Conservation (phyloP, 2,797 vertebrate genomes). For the Leuciscus waleckii region DNA sequence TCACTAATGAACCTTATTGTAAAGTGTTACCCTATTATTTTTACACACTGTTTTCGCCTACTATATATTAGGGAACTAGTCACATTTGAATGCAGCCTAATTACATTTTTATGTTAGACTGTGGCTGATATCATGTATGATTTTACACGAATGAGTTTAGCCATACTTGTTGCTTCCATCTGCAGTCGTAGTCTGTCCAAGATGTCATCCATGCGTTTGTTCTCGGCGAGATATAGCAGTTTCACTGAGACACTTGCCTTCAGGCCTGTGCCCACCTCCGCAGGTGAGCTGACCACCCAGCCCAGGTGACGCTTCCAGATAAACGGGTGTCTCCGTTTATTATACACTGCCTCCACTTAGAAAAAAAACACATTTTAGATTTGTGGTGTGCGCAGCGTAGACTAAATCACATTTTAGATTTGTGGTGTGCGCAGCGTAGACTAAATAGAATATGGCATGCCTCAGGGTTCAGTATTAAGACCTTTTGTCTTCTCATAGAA, state of each 20-base stretch:
- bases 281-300: conserved; percentile 77
- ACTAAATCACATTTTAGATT: neutral
- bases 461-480: conserved; percentile 3
- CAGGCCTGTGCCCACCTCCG: conserved; percentile 77
- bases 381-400: neutral
- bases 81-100: neutral
- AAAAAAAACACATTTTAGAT: neutral
- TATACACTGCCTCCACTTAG: conserved; percentile 72
- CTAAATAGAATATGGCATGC: neutral
- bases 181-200: conserved; percentile 67
- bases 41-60: neutral
- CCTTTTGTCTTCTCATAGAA: neutral
- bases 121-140: neutral
- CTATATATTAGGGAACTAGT: no score
- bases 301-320: conserved; percentile 78
- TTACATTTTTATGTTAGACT: neutral
- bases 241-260: conserved; percentile 66
- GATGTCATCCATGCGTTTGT: conserved; percentile 65
- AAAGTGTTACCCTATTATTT: no score
- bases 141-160: neutral
- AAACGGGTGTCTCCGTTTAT: conserved; percentile 69
- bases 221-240: conserved; percentile 67
- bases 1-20: no score
- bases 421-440: neutral
- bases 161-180: conserved; percentile 59